These are phyloP conservation scores for Hylyphantes graminicola DNA, from an alignment of 1,140 invertebrate species.

Conservation along the genomic window DNA sequence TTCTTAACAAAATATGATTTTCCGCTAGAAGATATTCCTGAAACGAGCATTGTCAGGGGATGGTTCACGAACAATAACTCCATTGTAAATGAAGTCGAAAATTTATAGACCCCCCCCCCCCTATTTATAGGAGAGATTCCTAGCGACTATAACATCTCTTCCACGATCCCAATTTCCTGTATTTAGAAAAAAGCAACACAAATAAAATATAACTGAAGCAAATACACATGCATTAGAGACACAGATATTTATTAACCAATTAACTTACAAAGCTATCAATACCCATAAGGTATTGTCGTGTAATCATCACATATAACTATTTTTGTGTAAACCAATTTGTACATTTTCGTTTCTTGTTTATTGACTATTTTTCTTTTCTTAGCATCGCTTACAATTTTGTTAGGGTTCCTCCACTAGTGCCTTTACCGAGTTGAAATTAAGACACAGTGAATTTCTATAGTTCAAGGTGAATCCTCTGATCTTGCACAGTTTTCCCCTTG, in stretches of 20 bases:
- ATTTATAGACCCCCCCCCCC: too few species aligned
- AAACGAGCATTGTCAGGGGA: background rate
- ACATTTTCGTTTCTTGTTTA: conserved; percentile 2
- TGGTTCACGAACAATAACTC: background rate
- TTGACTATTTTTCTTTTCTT: background rate
- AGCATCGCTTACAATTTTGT: background rate
- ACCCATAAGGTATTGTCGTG: background rate
- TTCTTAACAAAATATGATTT: background rate
- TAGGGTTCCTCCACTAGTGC: background rate
- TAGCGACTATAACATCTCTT: too few species aligned
- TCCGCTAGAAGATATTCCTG: background rate
- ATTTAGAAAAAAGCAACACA: too few species aligned
- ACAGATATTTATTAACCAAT: too few species aligned
- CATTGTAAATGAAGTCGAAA: too few species aligned
- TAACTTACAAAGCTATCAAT: too few species aligned
- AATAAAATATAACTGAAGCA: too few species aligned
- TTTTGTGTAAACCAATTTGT: conserved; percentile 6
- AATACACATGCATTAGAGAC: too few species aligned
- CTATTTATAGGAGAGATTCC: too few species aligned
- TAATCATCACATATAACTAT: background rate
- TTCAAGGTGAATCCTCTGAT: conserved; percentile 10
- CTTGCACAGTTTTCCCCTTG: background rate
- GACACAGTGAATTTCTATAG: background rate
- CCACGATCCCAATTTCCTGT: too few species aligned
- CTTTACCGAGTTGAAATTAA: conserved; percentile 6